Evolutionary conservation across 2,797 vertebrate species (phyloP), one percentile per base, ranked within the genome.

Genomic region (Tragelaphus eurycerus): DNA sequence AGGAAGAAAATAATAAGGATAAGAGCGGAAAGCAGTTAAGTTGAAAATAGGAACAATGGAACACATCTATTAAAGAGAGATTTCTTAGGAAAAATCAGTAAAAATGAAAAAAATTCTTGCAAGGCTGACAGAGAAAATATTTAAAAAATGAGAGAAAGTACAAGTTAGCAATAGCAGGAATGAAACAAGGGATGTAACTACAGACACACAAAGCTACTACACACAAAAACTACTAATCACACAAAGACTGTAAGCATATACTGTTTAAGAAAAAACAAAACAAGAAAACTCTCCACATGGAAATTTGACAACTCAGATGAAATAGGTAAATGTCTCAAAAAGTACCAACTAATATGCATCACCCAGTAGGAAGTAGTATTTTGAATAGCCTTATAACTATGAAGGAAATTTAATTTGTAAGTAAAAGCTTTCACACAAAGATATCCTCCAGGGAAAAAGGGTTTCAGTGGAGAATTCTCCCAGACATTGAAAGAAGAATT

Each of bases 381-480:
- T 34, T 81, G 48, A 81, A n/a, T 81, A 21, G 48, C 29, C 7
- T n/a, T 82, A 55, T 15, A 55, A 34, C 79, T 82, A 34, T 55
- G n/a, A 82, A 82, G 31, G 6, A 23, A 82, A 55, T 82, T 54
- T 23, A 55, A 34, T 82, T 55, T 1, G 0, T 34, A 82, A 55
- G 50, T 82, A 34, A 82, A 82, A 82, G 23, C 31, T 54, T 82
- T 23, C 31, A 50, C 31, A 34, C 8, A 34, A 82, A 82, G 50
- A 34, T 34, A 55, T 55, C 31, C 19, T 55, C 82, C 64, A 87
- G 67, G 25, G 46, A 43, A 43, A 6, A 29, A 86, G 74, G 19
- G n/a, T 88, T 88, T 96, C 60, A 78, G 34, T 89, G 50, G 46
- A 83, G 50, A 93, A 78, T 82, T 92, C 60, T 93, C 85, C 16